These are phyloP conservation scores for Epizoanthus ramosus DNA, from an alignment of 92 coral and sea anemone genomes.

Conservation along the genomic window DNA sequence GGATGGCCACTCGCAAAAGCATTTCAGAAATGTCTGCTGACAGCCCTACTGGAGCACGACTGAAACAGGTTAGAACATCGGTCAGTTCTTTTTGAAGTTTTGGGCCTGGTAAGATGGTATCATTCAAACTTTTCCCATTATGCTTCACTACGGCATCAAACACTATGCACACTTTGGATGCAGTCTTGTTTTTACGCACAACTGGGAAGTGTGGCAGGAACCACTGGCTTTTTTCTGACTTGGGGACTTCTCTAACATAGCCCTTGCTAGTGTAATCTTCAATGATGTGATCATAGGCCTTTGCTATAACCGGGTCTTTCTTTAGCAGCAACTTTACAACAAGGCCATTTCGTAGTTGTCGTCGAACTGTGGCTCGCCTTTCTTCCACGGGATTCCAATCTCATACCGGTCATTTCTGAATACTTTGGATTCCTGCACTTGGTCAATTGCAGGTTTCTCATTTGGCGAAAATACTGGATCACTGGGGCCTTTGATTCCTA, in stretches of 20 bases:
- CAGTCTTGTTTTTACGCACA: constrained; percentile 25
- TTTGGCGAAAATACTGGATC: background rate
- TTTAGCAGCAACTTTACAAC: constrained; percentile 40
- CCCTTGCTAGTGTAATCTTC: constrained; percentile 25
- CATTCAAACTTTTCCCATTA: constrained; percentile 31
- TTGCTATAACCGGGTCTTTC: background rate
- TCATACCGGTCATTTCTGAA: background rate
- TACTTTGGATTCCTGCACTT: background rate
- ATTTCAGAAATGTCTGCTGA: constrained; percentile 54
- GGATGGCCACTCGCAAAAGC: constrained; percentile 44
- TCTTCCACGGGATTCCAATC: constrained; percentile 1
- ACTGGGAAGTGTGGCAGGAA: constrained; percentile 48
- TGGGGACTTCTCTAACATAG: background rate
- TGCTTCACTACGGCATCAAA: constrained; percentile 42
- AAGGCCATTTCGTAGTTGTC: constrained; percentile 31
- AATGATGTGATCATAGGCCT: constrained; percentile 10
- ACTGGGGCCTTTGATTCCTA: constrained; percentile 28
- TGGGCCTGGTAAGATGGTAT: constrained; percentile 29
- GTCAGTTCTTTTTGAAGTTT: constrained; percentile 47
- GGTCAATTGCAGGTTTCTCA: constrained; percentile 1
- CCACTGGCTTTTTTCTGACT: constrained; percentile 22
- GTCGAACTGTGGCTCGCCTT: constrained; percentile 24
- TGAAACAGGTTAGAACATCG: constrained; percentile 47
- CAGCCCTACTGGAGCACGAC: constrained; percentile 48
- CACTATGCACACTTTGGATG: constrained; percentile 24